Evolutionary conservation across 2,888 invertebrate genomes (phyloP).

Genomic region (Zygogramma bicolorata): DNA sequence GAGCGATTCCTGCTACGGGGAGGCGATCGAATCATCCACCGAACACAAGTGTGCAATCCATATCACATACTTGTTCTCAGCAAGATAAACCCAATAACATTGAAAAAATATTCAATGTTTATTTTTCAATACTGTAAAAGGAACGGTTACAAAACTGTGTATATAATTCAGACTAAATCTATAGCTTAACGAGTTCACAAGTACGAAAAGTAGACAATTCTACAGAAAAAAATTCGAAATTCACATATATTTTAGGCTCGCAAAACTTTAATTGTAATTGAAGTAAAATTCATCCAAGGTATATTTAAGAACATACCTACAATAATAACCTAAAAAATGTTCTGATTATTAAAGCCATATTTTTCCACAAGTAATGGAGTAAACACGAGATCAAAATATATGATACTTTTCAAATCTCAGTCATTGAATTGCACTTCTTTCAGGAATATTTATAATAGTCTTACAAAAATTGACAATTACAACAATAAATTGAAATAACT

Average conservation of each 20-base stretch:
- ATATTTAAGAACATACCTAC: no score
- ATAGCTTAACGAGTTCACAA: background rate
- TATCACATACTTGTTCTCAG: no score
- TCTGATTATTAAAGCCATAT: no score
- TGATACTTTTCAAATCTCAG: no score
- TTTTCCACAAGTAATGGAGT: no score
- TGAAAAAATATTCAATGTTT: background rate
- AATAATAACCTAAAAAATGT: no score
- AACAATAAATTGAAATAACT: background rate
- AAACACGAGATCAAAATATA: no score
- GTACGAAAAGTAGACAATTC: background rate
- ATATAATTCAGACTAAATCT: background rate
- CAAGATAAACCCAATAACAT: no score
- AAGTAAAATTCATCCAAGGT: background rate
- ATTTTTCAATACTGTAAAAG: constrained; percentile 7
- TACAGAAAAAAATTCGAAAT: background rate
- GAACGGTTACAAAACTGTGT: constrained; percentile 1
- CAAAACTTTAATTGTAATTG: background rate
- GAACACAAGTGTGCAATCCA: no score
- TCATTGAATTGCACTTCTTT: background rate
- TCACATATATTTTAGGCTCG: background rate
- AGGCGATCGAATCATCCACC: no score
- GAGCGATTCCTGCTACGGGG: no score
- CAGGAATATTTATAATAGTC: background rate
- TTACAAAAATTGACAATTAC: background rate